Evolutionary conservation across 2,888 invertebrate genomes (phyloP), one percentile per base, ranked within the genome.

Genomic region (Tetragnatha montana): DNA sequence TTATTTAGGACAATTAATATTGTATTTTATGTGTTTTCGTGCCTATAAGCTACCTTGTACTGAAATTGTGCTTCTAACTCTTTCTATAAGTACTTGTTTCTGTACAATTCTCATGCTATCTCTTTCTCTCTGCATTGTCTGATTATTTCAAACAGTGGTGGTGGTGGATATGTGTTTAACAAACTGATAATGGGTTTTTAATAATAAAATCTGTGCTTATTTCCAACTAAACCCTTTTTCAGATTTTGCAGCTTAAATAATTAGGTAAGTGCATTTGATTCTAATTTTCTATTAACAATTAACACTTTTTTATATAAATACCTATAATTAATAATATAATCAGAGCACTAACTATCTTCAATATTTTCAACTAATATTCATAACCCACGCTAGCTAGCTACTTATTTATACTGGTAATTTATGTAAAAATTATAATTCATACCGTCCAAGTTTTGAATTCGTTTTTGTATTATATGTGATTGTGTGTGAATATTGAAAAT

Each of bases 211-310:
- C 35, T n/a, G 12, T 70, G 81, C 81, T 81, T 70, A 69, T 19
- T 21, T 47, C 12, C 10, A 70, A 81, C 69, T 81, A 81, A 60
- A 81, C 81, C n/a, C 35, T 81, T 60, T 78, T 81, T 81, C 81
- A 81, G 81, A 81, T 81, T 12, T 3, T 50, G 69, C 49, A 17
- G 7, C n/a, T 50, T 47, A 81, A 35, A 49, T 14, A 8, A 70
- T 14, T 70, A 81, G 81, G 81, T 81, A 81, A 81, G 81, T 81
- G 50, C 7, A 12, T 17, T 22, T 51, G n/a, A 1, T 19, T 78
- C 35, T 75, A 35, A 35, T 49, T n/a, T 19, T 78, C 14, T 17
- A 60, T 60, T 75, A 21, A 17, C 50, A 8, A 14, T 73, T 73
- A 8, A 8, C 21, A 35, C 35, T 74, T 22, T 74, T 74, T 74